Percentiles rank a stretch among this genome's conserved stretches.
phyloP scores from a whole-genome alignment of 2,797 vertebrate genomes.

The Tachyglossus aculeatus region DNA sequence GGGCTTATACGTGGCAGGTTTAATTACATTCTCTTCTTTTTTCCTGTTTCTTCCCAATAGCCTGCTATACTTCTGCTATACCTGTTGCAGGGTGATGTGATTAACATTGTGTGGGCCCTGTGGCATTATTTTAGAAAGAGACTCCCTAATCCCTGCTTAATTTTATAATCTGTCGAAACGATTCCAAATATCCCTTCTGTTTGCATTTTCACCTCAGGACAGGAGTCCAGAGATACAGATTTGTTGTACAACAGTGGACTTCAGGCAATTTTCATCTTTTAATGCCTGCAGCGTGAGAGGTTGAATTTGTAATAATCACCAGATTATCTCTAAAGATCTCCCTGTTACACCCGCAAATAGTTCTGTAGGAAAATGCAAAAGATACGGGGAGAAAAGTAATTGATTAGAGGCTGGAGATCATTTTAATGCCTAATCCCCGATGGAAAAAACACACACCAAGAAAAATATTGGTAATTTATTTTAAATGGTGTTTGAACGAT shows the following conservation, averaged over 20 bases:
- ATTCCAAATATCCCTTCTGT: conserved; percentile 76
- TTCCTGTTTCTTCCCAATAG: conserved; percentile 24
- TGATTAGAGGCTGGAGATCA: conserved; percentile 68
- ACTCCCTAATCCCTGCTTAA: conserved; percentile 80
- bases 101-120: conserved; percentile 59
- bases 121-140: conserved; percentile 65
- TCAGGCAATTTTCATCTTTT: conserved; percentile 80
- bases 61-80: conserved; percentile 50
- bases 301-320: conserved; percentile 76
- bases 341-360: conserved; percentile 72
- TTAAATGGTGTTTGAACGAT: conserved; percentile 49
- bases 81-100: conserved; percentile 70
- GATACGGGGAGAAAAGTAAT: conserved; percentile 63
- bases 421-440: conserved; percentile 72
- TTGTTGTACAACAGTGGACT: conserved; percentile 73
- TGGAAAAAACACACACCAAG: conserved; percentile 28
- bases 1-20: conserved; percentile 30
- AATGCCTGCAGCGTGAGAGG: conserved; percentile 65
- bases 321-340: conserved; percentile 79
- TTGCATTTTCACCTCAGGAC: conserved; percentile 80
- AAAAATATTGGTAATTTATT: conserved; percentile 57
- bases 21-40: conserved; percentile 45
- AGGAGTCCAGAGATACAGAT: conserved; percentile 74
- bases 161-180: conserved; percentile 80
- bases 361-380: conserved; percentile 72